Evolutionary conservation across 2,113 vertebrate genomes (phyloP), one percentile per base, ranked within the genome.

Genomic region (Ovis canadensis): DNA sequence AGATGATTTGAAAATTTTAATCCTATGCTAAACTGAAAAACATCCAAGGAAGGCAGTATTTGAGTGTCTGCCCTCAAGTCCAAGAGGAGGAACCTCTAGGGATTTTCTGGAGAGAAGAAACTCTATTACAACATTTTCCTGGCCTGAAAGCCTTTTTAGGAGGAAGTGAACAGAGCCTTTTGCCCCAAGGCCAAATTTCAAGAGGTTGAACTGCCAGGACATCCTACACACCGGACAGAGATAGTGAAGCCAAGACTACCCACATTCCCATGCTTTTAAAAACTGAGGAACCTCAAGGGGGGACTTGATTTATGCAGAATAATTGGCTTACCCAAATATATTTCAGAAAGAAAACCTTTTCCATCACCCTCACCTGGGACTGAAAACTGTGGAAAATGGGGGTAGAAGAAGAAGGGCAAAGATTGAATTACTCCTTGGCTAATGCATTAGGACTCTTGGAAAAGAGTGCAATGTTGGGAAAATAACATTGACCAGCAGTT

Each of bases 121-220:
- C 94, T 95, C 78, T 97, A 99, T 99, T 99, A 99, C 98, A 99
- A 98, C 98, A 99, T 99, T 99, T 99, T 99, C 99, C 99, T 99
- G 99, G 99, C 98, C 98, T 97, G 94, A 92, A 97, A 98, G 96
- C 81, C 94, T 81, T 90, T 95, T 89, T 86, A 87, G 96, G 98
- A 98, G 98, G 98, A 99, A 99, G 98, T 98, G 98, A 98, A 98
- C 89, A 98, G 98, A 99, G 97, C 92, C 98, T 96, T 98, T 96
- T 98, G 88, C 98, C 86, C 81, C 59, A 87, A 97, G 94, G 99
- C 99, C 99, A 99, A 98, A 98, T 99, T 89, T 98, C 93, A 96
- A 98, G 95, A 93, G 97, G 78, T 88, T 90, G 94, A 83, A 31
- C 14, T 98, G 99, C 99, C 99, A 99, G 98, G 98, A 99, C 98